Base-by-base conservation (phyloP, 2,888 invertebrate species). In the Acheta domesticus region DNA sequence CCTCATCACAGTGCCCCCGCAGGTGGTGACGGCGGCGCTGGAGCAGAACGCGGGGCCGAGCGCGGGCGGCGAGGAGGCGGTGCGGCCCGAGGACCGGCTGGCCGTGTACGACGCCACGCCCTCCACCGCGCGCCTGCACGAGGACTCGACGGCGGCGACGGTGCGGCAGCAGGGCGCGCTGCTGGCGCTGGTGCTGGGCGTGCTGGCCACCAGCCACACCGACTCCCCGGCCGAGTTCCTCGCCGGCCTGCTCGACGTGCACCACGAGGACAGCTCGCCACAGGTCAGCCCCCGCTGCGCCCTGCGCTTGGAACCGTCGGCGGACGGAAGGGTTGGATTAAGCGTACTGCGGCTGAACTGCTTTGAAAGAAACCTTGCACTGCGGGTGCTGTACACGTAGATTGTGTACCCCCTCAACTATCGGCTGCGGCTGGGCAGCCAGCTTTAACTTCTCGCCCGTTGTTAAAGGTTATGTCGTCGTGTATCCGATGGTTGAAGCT, bases 91-190 rank as follows among this genome's bases (percentile, higher is more conserved):
- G 62, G 62, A 62, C 62, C 62, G 4, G 16, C 62, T 62, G 16
- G 16, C 62, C 14, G 62, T n/a, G 62, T 19, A 2, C 14, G n/a
- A 21, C 50, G 21, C 48, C 12, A 79, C 79, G 49, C 75, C n/a
- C 49, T 20, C 83, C 74, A 85, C 88, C 2, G 83, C 85, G 82
- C 88, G 89, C 74, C 84, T 92, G n/a, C 88, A 89, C 79, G 86
- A 86, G 5, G 87, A 90, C 85, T 89, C 91, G 0, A 84, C 85
- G 2, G 84, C 89, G 49, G 89, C 90, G 84, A 84, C 89, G 49
- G 86, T 90, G 4, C 89, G 89, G 82, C 92, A 92, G 84, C 89
- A 91, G 78, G 87, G 88, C 5, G 88, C 87, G 78, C 84, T 88
- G 12, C 84, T 88, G 23, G 78, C 86, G 19, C 5, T 73, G 23